A percentile compares a stretch with the other conserved stretches of the same genome.
Conservation (phyloP, 2,888 invertebrate genomes). For the Polydrusus tereticollis region DNA sequence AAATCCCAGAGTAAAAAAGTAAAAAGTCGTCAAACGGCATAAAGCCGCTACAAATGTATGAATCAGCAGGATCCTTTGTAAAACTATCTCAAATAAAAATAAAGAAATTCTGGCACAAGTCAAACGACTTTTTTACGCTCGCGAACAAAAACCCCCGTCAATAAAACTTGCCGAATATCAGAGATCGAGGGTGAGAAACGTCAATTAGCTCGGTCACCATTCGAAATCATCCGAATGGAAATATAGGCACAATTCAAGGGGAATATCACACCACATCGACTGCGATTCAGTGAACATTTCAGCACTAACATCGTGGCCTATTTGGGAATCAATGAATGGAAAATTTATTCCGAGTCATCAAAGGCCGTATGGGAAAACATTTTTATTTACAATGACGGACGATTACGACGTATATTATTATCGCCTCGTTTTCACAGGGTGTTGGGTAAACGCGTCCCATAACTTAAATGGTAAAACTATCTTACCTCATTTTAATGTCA, state of each 20-base stretch:
- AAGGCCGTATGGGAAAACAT: conserved; percentile 46
- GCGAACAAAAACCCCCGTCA: conserved; percentile 44
- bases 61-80: conserved; percentile 32
- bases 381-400: conserved; percentile 30
- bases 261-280: conserved; percentile 58
- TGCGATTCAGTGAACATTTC: conserved; percentile 60
- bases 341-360: conserved; percentile 63
- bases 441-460: too few relatives aligned
- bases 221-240: conserved; percentile 60
- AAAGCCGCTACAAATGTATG: conserved; percentile 2
- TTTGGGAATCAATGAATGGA: conserved; percentile 65
- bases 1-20: too few relatives aligned
- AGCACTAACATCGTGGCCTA: conserved; percentile 60
- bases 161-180: conserved; percentile 58
- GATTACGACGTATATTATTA: conserved; percentile 1
- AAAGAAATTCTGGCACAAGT: conserved; percentile 34
- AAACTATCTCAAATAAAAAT: conserved; percentile 17
- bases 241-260: conserved; percentile 57
- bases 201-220: conserved; percentile 61
- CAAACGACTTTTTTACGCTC: conserved; percentile 47
- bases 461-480: too few relatives aligned
- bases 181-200: conserved; percentile 58
- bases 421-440: not conserved
- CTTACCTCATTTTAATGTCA: too few relatives aligned
- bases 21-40: not conserved